phyloP scores from a whole-genome alignment of 2,888 invertebrate genomes.

The Chaitophorus viminalis region DNA sequence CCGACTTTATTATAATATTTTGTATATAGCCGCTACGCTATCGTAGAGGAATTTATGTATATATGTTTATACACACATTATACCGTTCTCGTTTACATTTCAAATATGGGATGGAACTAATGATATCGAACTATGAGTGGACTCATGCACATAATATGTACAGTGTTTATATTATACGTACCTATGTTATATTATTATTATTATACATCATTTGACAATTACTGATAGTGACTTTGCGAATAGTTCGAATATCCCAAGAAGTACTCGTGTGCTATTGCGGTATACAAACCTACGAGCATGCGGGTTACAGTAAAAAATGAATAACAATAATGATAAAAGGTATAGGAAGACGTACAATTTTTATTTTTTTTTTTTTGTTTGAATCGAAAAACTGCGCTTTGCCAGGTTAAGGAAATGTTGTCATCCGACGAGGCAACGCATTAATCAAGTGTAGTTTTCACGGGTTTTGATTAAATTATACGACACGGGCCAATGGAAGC shows the following conservation, averaged over 20 bases:
- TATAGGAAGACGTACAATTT: neutral
- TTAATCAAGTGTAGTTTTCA: slow-evolving; percentile 37
- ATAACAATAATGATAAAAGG: neutral
- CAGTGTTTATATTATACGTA: neutral
- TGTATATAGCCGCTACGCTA: too few species aligned
- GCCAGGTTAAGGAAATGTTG: neutral
- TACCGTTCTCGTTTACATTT: neutral
- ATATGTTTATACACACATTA: too few species aligned
- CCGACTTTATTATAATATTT: too few species aligned
- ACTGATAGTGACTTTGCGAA: slow-evolving; percentile 52
- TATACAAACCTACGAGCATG: too few species aligned
- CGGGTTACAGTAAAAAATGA: neutral
- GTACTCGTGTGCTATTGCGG: neutral
- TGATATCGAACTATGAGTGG: slow-evolving; percentile 3
- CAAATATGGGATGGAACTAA: slow-evolving; percentile 19
- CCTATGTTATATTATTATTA: neutral
- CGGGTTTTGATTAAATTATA: slow-evolving; percentile 51
- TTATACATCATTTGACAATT: slow-evolving; percentile 19
- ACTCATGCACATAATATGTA: neutral
- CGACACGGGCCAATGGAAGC: slow-evolving; percentile 48
- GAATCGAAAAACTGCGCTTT: neutral
- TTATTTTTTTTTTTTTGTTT: neutral
- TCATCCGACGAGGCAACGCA: neutral
- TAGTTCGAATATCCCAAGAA: slow-evolving; percentile 16
- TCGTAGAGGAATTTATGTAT: too few species aligned